Conservation (phyloP, 2,888 invertebrate genomes). For the Platerodrilus igneus region DNA sequence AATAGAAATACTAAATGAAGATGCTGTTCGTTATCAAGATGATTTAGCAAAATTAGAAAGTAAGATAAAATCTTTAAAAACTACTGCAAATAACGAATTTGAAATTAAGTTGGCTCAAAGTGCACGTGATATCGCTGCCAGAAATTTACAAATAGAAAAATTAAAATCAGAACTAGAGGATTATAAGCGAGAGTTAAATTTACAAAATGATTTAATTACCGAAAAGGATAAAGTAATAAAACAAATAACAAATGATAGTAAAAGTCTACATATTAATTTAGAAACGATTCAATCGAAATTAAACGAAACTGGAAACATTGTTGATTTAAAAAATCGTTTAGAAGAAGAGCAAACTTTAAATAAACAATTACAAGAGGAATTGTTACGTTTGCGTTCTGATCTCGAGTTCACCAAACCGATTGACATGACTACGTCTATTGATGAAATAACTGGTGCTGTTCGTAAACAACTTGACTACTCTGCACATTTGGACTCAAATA, state of each 20-base stretch:
- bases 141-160: conserved; percentile 32
- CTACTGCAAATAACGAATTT: conserved; percentile 11
- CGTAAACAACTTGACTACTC: conserved; percentile 58
- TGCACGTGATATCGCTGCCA: conserved; percentile 30
- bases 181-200: conserved; percentile 53
- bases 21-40: conserved; percentile 51
- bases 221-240: conserved; percentile 57
- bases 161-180: conserved; percentile 36
- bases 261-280: conserved; percentile 52
- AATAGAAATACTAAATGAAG: conserved; percentile 53
- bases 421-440: conserved; percentile 43
- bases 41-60: conserved; percentile 47
- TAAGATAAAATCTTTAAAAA: conserved; percentile 12
- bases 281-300: conserved; percentile 51
- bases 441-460: conserved; percentile 54
- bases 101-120: conserved; percentile 26
- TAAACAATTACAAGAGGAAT: conserved; percentile 40
- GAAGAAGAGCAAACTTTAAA: conserved; percentile 53
- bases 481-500: conserved; percentile 56
- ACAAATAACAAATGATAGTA: conserved; percentile 57
- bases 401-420: conserved; percentile 46
- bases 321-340: conserved; percentile 55
- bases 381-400: conserved; percentile 41
- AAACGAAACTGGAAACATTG: conserved; percentile 55
- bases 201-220: conserved; percentile 54